Percentiles rank a stretch among this genome's conserved stretches.
phyloP scores from a whole-genome alignment of 2,797 vertebrate genomes.

The Pantherophis vulpinus region DNA sequence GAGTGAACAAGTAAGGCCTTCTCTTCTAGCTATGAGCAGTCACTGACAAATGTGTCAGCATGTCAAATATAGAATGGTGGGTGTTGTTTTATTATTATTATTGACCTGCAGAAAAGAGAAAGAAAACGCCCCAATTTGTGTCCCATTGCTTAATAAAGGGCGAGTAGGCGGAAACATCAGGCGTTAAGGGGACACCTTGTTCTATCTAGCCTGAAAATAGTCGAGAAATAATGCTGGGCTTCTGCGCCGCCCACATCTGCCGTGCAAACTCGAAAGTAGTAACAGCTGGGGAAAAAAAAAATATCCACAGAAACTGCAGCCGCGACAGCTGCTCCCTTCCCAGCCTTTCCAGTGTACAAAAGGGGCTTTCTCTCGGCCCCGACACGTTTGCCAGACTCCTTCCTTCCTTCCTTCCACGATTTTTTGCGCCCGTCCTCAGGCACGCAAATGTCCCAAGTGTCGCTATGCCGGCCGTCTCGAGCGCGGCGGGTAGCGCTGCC shows the following conservation, averaged over 20 bases:
- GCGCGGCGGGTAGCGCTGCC: neutral
- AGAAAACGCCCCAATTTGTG: neutral
- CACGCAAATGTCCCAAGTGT: neutral
- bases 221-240: neutral
- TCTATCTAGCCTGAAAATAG: neutral
- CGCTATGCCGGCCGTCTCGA: no score
- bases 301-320: neutral
- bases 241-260: neutral
- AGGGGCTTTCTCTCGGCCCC: neutral
- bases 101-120: neutral
- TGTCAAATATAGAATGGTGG: neutral
- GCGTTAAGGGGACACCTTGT: neutral
- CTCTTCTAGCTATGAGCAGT: neutral
- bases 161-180: neutral
- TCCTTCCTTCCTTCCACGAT: no score
- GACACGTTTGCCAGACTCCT: neutral
- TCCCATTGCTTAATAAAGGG: neutral
- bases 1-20: neutral
- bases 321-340: neutral
- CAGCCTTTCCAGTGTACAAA: neutral
- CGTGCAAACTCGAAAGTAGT: neutral
- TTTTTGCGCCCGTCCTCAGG: accelerated
- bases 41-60: neutral
- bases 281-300: neutral
- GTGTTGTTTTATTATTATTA: neutral